These are phyloP conservation scores for Cephalopholis sonnerati DNA, from an alignment of 2,113 vertebrate genomes.

Conservation along the genomic window DNA sequence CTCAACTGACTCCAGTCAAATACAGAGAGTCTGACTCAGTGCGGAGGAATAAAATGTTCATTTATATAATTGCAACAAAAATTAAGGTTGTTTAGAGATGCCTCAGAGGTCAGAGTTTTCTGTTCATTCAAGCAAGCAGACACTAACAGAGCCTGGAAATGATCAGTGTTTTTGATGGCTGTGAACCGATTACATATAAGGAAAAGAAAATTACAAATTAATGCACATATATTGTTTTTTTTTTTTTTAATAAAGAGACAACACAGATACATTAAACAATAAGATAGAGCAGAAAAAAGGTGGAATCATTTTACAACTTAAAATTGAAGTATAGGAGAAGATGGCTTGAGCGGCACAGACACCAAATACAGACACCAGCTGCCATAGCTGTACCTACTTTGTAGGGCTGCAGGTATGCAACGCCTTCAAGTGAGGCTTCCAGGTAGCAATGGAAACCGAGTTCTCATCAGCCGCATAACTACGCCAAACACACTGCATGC, in stretches of 20 bases:
- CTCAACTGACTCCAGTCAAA: slow-evolving; percentile 9
- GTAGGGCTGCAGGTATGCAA: slow-evolving; percentile 99
- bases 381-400: slow-evolving; percentile 95
- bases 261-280: slow-evolving; percentile 14
- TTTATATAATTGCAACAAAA: slow-evolving; percentile 2
- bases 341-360: slow-evolving; percentile 77
- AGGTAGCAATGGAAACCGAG: slow-evolving; percentile 99
- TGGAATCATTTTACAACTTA: slow-evolving; percentile 36
- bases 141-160: slow-evolving; percentile 63
- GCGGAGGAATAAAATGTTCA: neutral
- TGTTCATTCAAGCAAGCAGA: neutral
- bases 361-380: slow-evolving; percentile 84
- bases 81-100: neutral
- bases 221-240: neutral
- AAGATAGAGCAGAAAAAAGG: slow-evolving; percentile 27
- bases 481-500: slow-evolving; percentile 98
- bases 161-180: slow-evolving; percentile 59
- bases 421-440: slow-evolving; percentile 99
- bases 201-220: slow-evolving; percentile 3
- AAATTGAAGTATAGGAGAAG: slow-evolving; percentile 54
- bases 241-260: slow-evolving; percentile 23
- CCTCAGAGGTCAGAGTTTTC: neutral
- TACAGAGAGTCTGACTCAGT: neutral
- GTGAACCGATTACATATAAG: slow-evolving; percentile 49
- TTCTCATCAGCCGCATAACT: slow-evolving; percentile 99